These are phyloP conservation scores for Drosophila dunni DNA, from an alignment of 1,140 invertebrate genomes.

Conservation along the genomic window DNA sequence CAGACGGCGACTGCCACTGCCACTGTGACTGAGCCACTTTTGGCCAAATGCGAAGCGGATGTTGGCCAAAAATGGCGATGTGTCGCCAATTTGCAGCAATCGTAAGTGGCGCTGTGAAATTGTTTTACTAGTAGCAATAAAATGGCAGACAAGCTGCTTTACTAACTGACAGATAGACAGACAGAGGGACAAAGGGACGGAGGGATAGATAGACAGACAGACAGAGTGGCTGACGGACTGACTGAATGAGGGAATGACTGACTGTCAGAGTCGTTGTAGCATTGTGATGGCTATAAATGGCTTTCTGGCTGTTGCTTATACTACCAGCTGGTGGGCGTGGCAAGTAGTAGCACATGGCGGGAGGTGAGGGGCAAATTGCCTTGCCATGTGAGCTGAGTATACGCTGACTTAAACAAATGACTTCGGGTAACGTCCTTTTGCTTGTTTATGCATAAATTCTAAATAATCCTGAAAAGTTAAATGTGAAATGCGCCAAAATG, in stretches of 20 bases:
- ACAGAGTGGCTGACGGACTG: slow-evolving; percentile 16
- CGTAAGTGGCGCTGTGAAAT: slow-evolving; percentile 42
- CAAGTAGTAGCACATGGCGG: neutral
- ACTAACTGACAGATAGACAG: slow-evolving; percentile 27
- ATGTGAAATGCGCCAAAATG: slow-evolving; percentile 67
- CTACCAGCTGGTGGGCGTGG: slow-evolving; percentile 27
- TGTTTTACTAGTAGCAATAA: slow-evolving; percentile 48
- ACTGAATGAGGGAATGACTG: slow-evolving; percentile 51
- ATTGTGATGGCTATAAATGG: slow-evolving; percentile 69
- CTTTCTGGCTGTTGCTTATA: slow-evolving; percentile 19
- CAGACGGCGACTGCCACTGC: neutral
- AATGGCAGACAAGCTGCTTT: slow-evolving; percentile 25
- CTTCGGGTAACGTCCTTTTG: slow-evolving; percentile 73
- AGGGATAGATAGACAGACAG: slow-evolving; percentile 6
- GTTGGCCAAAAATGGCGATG: slow-evolving; percentile 22
- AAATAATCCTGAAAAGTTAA: slow-evolving; percentile 78
- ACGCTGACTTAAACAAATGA: slow-evolving; percentile 78
- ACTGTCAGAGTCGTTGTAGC: slow-evolving; percentile 51
- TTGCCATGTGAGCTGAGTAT: slow-evolving; percentile 41
- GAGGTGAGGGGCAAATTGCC: neutral
- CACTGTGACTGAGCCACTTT: slow-evolving; percentile 12
- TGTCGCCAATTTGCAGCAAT: slow-evolving; percentile 45
- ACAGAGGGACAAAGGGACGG: slow-evolving; percentile 4
- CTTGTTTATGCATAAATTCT: slow-evolving; percentile 60
- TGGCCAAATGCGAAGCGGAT: slow-evolving; percentile 5